phyloP scores from a whole-genome alignment of 1,140 invertebrate genomes.

The Anastatus disparis region DNA sequence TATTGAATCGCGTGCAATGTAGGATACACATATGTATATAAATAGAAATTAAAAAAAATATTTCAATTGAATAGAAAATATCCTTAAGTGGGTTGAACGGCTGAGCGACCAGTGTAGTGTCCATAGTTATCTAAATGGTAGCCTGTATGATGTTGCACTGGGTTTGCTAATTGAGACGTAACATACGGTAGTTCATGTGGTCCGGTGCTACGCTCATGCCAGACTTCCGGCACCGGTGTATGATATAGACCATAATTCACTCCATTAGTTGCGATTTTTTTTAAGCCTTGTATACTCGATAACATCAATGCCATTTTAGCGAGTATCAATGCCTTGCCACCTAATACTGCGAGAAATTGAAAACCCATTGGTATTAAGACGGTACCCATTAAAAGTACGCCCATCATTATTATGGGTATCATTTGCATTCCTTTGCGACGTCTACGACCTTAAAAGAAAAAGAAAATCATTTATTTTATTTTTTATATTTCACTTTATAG shows the following conservation, averaged over 20 bases:
- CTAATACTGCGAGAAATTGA: constrained; percentile 79
- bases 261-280: constrained; percentile 68
- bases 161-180: no score
- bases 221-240: constrained; percentile 49
- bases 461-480: no score
- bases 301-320: constrained; percentile 82
- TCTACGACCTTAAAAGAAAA: constrained; percentile 67
- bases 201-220: constrained; percentile 56
- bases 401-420: constrained; percentile 79
- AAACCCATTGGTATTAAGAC: constrained; percentile 81
- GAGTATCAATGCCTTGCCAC: constrained; percentile 79
- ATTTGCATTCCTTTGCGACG: constrained; percentile 70
- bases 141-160: neutral
- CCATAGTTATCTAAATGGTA: no score
- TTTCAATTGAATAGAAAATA: no score
- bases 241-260: constrained; percentile 65
- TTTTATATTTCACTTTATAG: no score
- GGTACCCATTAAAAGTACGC: constrained; percentile 75
- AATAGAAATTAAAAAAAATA: no score
- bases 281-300: constrained; percentile 80
- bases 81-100: constrained; percentile 17
- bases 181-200: neutral
- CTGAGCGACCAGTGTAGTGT: constrained; percentile 6
- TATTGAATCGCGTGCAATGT: no score
- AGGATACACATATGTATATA: no score